A percentile compares a stretch with the other conserved stretches of the same genome.
These are phyloP conservation scores for Decapterus maruadsi DNA, from an alignment of 2,797 vertebrate species.

Conservation along the genomic window DNA sequence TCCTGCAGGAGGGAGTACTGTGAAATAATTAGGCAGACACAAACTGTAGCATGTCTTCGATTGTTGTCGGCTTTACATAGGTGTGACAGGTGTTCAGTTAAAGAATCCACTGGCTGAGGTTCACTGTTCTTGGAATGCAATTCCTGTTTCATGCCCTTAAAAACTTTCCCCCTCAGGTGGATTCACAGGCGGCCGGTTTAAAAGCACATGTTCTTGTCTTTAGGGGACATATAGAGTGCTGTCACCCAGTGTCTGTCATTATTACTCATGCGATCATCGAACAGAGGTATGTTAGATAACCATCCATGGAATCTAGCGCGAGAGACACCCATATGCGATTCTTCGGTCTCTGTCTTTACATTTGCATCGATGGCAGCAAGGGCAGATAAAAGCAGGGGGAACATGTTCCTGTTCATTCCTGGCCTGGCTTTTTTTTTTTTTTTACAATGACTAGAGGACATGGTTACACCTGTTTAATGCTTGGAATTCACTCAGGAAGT, in stretches of 20 bases:
- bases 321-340: neutral
- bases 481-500: constrained; percentile 24
- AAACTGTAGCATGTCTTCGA: neutral
- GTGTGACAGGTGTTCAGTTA: constrained; percentile 8
- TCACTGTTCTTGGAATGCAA: too few species aligned
- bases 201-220: constrained; percentile 27
- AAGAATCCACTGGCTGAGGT: constrained; percentile 13
- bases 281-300: constrained; percentile 19
- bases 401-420: constrained; percentile 1
- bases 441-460: constrained; percentile 41
- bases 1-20: neutral
- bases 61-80: neutral
- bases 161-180: constrained; percentile 2
- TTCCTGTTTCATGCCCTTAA: neutral
- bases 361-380: constrained; percentile 1
- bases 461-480: constrained; percentile 35
- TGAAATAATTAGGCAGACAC: neutral
- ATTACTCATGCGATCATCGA: constrained; percentile 5
- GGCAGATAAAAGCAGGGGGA: neutral
- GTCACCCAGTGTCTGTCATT: constrained; percentile 41
- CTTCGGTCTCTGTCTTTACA: constrained; percentile 4
- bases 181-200: constrained; percentile 8
- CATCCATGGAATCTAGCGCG: constrained; percentile 38
- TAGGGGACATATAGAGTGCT: neutral
- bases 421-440: neutral